Percentiles rank a stretch among this genome's conserved stretches.
phyloP scores from a whole-genome alignment of 2,797 vertebrate species.

The Clarias fuscus region DNA sequence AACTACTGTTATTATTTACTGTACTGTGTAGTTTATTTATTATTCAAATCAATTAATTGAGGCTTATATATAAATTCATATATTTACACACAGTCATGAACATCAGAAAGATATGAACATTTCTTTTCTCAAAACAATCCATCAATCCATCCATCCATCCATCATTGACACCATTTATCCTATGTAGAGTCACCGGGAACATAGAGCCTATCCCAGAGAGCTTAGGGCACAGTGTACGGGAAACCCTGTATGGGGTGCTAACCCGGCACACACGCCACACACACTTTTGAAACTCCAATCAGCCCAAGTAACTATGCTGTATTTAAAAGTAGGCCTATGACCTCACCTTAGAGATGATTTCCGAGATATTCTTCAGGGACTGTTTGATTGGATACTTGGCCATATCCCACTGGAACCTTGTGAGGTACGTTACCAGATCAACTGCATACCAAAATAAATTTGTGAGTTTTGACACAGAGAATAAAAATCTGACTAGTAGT shows the following conservation, averaged over 20 bases:
- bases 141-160: no score
- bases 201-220: no score
- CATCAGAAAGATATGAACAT: neutral
- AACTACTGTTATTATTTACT: no score
- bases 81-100: neutral
- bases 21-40: neutral
- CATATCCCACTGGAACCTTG: constrained; percentile 98
- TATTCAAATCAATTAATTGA: neutral
- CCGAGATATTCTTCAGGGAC: constrained; percentile 97
- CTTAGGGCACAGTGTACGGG: no score
- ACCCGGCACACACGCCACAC: no score
- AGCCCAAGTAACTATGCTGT: neutral
- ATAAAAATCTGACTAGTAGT: no score
- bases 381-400: constrained; percentile 98
- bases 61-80: neutral
- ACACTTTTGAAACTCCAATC: no score
- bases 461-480: neutral
- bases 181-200: no score
- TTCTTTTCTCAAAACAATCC: neutral
- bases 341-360: constrained; percentile 90
- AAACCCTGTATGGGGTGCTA: no score
- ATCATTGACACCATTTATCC: no score
- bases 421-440: constrained; percentile 94
- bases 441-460: constrained; percentile 67
- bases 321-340: neutral